These are phyloP conservation scores for Armadillidium nasatum DNA, from an alignment of 1,140 invertebrate genomes.

Conservation along the genomic window DNA sequence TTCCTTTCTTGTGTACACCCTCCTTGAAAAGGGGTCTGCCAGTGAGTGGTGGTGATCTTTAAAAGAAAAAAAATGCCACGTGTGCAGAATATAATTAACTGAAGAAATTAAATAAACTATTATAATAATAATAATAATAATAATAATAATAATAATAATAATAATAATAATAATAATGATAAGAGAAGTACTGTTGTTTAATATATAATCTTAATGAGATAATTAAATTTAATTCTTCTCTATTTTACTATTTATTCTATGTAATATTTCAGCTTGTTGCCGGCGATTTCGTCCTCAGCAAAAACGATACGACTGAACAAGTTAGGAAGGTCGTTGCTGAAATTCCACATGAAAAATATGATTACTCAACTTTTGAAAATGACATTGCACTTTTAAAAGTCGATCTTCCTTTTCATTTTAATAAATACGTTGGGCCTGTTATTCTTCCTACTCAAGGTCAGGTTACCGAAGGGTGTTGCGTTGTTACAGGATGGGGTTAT, in stretches of 20 bases:
- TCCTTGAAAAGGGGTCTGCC: too few species aligned
- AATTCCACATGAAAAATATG: conserved; percentile 16
- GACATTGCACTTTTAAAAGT: conserved; percentile 63
- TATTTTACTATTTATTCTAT: neutral
- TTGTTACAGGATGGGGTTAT: conserved; percentile 56
- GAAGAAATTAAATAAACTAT: too few species aligned
- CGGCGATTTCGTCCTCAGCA: conserved; percentile 3
- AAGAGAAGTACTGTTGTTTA: too few species aligned
- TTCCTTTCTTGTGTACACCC: too few species aligned
- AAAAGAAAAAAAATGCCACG: too few species aligned
- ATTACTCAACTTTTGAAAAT: conserved; percentile 47
- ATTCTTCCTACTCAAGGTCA: conserved; percentile 46
- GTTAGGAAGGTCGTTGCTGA: neutral
- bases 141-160: too few species aligned
- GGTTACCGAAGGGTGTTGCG: conserved; percentile 46
- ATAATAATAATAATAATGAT: too few species aligned
- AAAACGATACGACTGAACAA: conserved; percentile 2
- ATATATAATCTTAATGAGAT: too few species aligned
- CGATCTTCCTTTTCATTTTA: conserved; percentile 53
- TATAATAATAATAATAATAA: too few species aligned
- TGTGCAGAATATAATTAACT: too few species aligned
- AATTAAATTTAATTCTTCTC: too few species aligned
- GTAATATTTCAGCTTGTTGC: conserved; percentile 19
- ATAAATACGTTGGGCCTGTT: conserved; percentile 52
- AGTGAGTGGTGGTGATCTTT: too few species aligned